Percentiles rank a stretch among this genome's conserved stretches.
phyloP scores from a whole-genome alignment of 2,797 vertebrate species.

The Parambassis ranga region DNA sequence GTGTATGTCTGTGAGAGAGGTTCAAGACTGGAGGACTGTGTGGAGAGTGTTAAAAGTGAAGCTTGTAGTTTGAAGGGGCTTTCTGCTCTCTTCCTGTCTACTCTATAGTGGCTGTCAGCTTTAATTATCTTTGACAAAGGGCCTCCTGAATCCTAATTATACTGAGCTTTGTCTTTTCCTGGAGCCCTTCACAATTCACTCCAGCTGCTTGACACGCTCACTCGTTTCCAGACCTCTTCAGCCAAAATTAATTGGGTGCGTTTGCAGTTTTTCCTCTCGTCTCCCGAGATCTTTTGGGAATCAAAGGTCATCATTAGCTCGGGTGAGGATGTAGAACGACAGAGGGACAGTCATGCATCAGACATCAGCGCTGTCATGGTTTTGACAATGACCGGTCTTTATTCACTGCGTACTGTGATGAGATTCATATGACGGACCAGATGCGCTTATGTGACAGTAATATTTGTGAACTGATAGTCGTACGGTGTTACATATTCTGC shows the following conservation, averaged over 20 bases:
- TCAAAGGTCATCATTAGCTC: slow-evolving; percentile 77
- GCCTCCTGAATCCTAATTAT: slow-evolving; percentile 77
- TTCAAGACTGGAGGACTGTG: slow-evolving; percentile 32
- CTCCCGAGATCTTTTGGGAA: slow-evolving; percentile 72
- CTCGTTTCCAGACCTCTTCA: slow-evolving; percentile 62
- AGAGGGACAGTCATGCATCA: slow-evolving; percentile 62
- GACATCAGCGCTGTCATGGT: slow-evolving; percentile 57
- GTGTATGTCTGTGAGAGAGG: slow-evolving; percentile 11
- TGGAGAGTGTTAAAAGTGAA: slow-evolving; percentile 60
- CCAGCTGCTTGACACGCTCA: slow-evolving; percentile 59
- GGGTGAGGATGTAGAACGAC: slow-evolving; percentile 59
- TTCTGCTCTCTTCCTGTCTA: slow-evolving; percentile 57
- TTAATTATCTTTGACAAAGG: slow-evolving; percentile 77
- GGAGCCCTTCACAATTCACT: slow-evolving; percentile 66
- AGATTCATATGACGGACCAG: slow-evolving; percentile 9
- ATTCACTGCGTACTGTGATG: slow-evolving; percentile 9
- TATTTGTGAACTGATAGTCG: slow-evolving; percentile 9
- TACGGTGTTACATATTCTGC: slow-evolving; percentile 9
- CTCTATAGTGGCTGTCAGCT: slow-evolving; percentile 74
- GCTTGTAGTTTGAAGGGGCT: slow-evolving; percentile 67
- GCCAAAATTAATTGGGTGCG: slow-evolving; percentile 72
- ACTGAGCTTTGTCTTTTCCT: slow-evolving; percentile 65
- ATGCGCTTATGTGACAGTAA: slow-evolving; percentile 1
- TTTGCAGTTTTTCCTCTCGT: slow-evolving; percentile 51
- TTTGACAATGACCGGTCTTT: slow-evolving; percentile 47